A percentile compares a stretch with the other conserved stretches of the same genome.
Conservation (phyloP, 2,888 invertebrate species). For the Hydriomena furcata region DNA sequence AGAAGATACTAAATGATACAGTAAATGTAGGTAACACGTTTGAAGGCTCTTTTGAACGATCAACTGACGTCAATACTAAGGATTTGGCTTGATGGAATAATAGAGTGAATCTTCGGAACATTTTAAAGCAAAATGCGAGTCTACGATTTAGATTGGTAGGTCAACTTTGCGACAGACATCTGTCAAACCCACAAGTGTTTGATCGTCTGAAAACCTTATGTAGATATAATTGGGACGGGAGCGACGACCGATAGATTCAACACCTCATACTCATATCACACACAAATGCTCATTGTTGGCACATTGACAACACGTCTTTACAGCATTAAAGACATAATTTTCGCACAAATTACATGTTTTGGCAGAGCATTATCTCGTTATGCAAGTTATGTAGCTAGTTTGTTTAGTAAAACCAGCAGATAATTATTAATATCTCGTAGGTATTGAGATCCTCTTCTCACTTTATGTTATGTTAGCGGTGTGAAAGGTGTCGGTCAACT, state of each 20-base stretch:
- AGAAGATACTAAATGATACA: too few relatives aligned
- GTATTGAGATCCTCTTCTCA: too few relatives aligned
- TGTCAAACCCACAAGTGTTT: too few relatives aligned
- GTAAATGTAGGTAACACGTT: too few relatives aligned
- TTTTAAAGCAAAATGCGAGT: background rate
- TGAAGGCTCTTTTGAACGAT: background rate
- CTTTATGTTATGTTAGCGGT: too few relatives aligned
- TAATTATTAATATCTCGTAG: background rate
- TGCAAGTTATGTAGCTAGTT: constrained; percentile 10
- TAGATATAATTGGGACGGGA: constrained; percentile 18
- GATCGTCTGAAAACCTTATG: constrained; percentile 8
- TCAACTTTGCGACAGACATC: too few relatives aligned
- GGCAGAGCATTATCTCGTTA: constrained; percentile 28
- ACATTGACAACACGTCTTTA: constrained; percentile 24
- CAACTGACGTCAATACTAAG: background rate
- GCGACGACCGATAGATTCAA: constrained; percentile 26
- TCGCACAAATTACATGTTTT: constrained; percentile 28
- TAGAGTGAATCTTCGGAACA: background rate
- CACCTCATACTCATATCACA: background rate
- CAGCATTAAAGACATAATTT: constrained; percentile 23
- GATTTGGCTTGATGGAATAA: background rate
- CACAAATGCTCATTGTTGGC: constrained; percentile 24
- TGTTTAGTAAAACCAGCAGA: background rate
- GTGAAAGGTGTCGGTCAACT: too few relatives aligned
- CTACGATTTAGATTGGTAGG: too few relatives aligned